phyloP scores from a whole-genome alignment of 1,140 invertebrate species.

The Brachionus plicatilis region DNA sequence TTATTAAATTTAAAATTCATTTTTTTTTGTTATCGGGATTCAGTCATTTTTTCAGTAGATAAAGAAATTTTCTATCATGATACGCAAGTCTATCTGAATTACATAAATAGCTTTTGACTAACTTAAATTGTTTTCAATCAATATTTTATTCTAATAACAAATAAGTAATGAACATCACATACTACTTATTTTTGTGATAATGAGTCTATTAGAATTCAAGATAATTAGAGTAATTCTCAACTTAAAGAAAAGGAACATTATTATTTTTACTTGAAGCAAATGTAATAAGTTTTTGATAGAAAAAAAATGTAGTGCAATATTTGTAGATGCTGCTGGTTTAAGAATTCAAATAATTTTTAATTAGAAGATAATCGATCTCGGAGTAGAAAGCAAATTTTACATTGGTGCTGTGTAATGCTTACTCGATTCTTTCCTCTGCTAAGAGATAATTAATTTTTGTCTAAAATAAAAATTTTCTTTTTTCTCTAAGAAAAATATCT shows the following conservation, averaged over 20 bases:
- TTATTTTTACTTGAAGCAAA: not conserved
- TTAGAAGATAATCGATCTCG: not conserved
- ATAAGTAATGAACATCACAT: not conserved
- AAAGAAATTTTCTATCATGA: no score
- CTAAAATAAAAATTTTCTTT: not conserved
- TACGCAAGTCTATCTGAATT: no score
- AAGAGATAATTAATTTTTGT: not conserved
- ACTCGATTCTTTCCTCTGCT: not conserved
- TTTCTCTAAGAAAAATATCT: not conserved
- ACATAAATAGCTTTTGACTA: not conserved
- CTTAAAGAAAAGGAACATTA: not conserved
- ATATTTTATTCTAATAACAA: not conserved
- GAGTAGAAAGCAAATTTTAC: not conserved
- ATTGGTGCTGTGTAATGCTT: not conserved
- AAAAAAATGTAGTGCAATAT: not conserved
- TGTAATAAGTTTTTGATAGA: not conserved
- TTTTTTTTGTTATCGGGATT: no score
- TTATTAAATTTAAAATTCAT: no score
- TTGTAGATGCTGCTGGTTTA: not conserved
- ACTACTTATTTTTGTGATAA: not conserved
- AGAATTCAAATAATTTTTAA: not conserved
- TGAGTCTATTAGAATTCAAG: not conserved
- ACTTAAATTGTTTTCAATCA: not conserved
- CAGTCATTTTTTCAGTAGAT: no score
- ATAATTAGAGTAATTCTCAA: not conserved